Base-by-base conservation (phyloP, 23 tunicate genomes). In the Phallusia fumigata region DNA sequence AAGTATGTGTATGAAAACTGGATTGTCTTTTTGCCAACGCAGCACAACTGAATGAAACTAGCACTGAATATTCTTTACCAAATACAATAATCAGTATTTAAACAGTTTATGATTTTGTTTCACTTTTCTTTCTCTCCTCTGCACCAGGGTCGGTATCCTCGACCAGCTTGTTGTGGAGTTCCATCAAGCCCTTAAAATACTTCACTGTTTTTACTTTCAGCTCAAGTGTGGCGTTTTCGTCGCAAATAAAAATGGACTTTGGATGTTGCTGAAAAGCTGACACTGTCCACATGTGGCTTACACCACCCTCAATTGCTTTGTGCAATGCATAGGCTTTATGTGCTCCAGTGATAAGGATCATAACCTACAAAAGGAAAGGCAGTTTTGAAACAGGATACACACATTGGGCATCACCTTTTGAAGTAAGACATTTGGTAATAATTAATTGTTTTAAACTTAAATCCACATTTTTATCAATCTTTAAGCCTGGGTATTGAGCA, bases 261-360 rank as follows among this genome's bases (percentile, higher is more conserved):
- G 89, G 97, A 81, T 93, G 97, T 32, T 93, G 97, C 82, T 93
- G 97, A 76, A 93, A 93, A 0, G 97, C 97, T 18, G 97, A 93
- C 80, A 93, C 97, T 3, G 97, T 93, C 97, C 97, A 93, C 97
- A 93, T 93, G 85, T 89, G 94, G 52, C 93, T 94, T 30, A 89
- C 94, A 0, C 98, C 98, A 22, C 98, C 88, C 47, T 94, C 98
- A 0, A 94, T 89, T 21, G 98, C 98, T 52, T 94, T 94, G 77
- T 94, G 98, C 32, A 94, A 78, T 31, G 98, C 98, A 80, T 89
- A 86, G 0, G 98, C 85, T 74, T 94, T 94, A 58, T 94, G 94
- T 32, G 90, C 94, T 13, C 98, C 98, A 69, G 94, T 94, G 58
- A 89, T 89, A 64, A 94, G 53, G 30, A 94, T 94, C 98, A 94